Percentiles rank a stretch among this genome's conserved stretches.
Evolutionary conservation across 2,888 invertebrate species (phyloP).

Genomic region (Drosophila crucigera): DNA sequence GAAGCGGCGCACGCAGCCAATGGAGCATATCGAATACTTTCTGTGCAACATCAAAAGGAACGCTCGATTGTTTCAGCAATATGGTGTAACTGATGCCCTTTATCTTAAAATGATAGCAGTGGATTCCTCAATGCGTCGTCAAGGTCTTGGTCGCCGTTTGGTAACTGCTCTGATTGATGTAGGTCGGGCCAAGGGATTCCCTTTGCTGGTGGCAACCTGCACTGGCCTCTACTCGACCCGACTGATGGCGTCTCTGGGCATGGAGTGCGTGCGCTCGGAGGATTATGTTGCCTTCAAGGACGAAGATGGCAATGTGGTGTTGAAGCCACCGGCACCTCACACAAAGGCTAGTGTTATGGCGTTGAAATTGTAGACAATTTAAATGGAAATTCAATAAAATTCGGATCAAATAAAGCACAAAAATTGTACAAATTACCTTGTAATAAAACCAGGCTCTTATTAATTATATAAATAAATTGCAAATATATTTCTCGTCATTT

Average conservation of each 20-base stretch:
- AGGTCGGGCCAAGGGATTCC: slow-evolving; percentile 59
- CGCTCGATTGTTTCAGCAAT: slow-evolving; percentile 60
- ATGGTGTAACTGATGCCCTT: slow-evolving; percentile 42
- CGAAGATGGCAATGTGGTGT: slow-evolving; percentile 50
- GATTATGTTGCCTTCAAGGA: slow-evolving; percentile 67
- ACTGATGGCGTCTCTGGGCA: slow-evolving; percentile 58
- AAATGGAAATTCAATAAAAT: not conserved
- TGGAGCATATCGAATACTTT: slow-evolving; percentile 58
- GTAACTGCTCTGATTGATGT: slow-evolving; percentile 60
- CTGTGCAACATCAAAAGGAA: slow-evolving; percentile 63
- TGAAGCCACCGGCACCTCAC: slow-evolving; percentile 66
- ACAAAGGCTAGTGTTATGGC: slow-evolving; percentile 36
- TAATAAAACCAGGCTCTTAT: not conserved
- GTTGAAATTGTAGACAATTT: not conserved
- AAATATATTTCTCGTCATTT: not conserved
- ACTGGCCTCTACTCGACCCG: slow-evolving; percentile 70
- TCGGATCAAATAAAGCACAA: not conserved
- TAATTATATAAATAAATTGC: not conserved
- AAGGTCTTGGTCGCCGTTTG: slow-evolving; percentile 67
- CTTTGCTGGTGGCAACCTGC: slow-evolving; percentile 66
- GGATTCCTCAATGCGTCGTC: slow-evolving; percentile 50
- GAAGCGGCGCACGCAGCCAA: slow-evolving; percentile 25
- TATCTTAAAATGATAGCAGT: slow-evolving; percentile 61
- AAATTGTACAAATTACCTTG: not conserved
- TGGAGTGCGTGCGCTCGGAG: slow-evolving; percentile 60